Conservation (phyloP, 2,888 invertebrate genomes). For the Lamellibrachia columna region DNA sequence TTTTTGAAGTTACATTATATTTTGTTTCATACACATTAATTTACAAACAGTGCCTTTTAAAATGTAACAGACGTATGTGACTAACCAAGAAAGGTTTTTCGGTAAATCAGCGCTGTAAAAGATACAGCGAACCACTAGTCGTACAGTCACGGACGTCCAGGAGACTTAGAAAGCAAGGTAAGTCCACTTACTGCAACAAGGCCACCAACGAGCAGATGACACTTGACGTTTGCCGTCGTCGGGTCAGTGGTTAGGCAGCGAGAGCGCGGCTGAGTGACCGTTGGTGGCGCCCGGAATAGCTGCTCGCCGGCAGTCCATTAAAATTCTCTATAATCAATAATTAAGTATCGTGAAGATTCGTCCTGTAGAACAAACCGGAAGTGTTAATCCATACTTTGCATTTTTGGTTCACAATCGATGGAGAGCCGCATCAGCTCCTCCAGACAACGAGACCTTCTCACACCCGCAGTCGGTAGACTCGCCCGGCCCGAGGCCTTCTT, state of each 20-base stretch:
- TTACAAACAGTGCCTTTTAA: too few relatives aligned
- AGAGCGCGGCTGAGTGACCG: background rate
- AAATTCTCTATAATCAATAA: background rate
- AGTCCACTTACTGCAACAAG: background rate
- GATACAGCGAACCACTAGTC: too few relatives aligned
- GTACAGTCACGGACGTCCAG: too few relatives aligned
- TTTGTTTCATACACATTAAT: too few relatives aligned
- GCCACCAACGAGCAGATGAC: background rate
- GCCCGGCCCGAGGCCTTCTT: too few relatives aligned
- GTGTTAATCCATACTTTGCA: background rate
- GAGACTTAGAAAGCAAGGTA: too few relatives aligned
- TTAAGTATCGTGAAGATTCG: constrained; percentile 9
- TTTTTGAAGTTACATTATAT: too few relatives aligned
- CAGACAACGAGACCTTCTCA: too few relatives aligned
- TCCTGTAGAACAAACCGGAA: background rate
- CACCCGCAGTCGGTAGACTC: too few relatives aligned
- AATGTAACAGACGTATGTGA: too few relatives aligned
- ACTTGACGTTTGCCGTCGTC: background rate
- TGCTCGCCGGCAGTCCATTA: background rate
- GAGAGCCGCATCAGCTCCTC: background rate
- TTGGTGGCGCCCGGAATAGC: background rate
- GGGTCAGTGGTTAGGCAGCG: background rate
- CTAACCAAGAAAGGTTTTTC: too few relatives aligned
- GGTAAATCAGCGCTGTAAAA: too few relatives aligned
- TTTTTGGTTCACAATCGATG: background rate